Evolutionary conservation across 2,113 vertebrate species (phyloP).

Genomic region (Hirundichthys speculiger): DNA sequence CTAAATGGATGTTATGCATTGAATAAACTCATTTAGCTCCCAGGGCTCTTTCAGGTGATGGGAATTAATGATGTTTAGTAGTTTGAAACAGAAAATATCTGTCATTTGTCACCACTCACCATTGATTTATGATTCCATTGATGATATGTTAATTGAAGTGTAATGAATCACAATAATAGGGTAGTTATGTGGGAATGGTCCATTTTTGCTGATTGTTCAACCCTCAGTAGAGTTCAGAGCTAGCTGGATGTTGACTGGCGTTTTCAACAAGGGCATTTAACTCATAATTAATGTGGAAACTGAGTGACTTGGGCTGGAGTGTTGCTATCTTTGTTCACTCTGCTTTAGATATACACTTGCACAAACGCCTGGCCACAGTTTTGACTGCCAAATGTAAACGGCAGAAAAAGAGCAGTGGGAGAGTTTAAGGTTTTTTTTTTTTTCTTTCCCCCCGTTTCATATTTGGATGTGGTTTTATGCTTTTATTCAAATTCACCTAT

Average conservation of each 20-base stretch:
- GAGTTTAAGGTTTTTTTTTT: slow-evolving; percentile 16
- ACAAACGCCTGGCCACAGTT: slow-evolving; percentile 71
- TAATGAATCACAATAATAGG: slow-evolving; percentile 76
- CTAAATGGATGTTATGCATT: slow-evolving; percentile 80
- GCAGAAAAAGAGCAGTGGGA: slow-evolving; percentile 53
- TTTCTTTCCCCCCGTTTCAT: slow-evolving; percentile 38
- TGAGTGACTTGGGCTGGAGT: slow-evolving; percentile 28
- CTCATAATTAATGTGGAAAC: slow-evolving; percentile 66
- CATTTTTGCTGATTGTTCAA: slow-evolving; percentile 58
- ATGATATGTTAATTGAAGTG: slow-evolving; percentile 81
- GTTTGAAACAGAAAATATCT: slow-evolving; percentile 81
- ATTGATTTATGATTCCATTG: slow-evolving; percentile 79
- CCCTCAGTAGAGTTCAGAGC: slow-evolving; percentile 57
- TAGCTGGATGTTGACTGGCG: slow-evolving; percentile 57
- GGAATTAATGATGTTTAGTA: slow-evolving; percentile 84
- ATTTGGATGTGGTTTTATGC: slow-evolving; percentile 81
- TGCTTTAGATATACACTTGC: slow-evolving; percentile 69
- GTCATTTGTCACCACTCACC: slow-evolving; percentile 79
- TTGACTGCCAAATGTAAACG: slow-evolving; percentile 88
- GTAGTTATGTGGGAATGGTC: slow-evolving; percentile 63
- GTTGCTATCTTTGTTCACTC: slow-evolving; percentile 59
- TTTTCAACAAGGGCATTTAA: slow-evolving; percentile 68
- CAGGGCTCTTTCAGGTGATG: slow-evolving; percentile 81
- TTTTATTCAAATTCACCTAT: slow-evolving; percentile 82
- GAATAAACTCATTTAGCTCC: slow-evolving; percentile 83